Base-by-base conservation (phyloP, 2,888 invertebrate genomes). In the Drosophila mimica region DNA sequence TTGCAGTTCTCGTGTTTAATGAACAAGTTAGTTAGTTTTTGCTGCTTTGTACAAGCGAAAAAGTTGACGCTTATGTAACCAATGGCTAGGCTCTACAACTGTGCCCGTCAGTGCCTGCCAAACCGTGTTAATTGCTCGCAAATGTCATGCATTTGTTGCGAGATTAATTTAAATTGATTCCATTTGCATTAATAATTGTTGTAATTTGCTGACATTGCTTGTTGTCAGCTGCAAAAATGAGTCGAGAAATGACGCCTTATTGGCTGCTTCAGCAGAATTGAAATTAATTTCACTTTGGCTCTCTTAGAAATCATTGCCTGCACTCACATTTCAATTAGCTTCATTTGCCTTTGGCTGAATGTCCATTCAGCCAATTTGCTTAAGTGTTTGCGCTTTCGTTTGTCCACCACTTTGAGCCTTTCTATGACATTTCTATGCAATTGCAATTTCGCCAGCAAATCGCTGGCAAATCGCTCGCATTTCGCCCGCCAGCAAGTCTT, bases 1-100 rank as follows among this genome's bases (percentile, higher is more conserved):
- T 82, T 83, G 86, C 84, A 86, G 83, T 88, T 86, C 88, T 86
- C 86, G 81, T 81, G 83, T 77, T 86, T 81, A 86, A 74, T 70
- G 86, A 81, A 88, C 84, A 88, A 88, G 87, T 85, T 83, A 74
- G 71, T 83, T 83, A 53, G 46, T 54, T 60, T 33, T n/a, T 34
- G 38, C 34, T 51, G 70, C 49, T 66, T 60, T 62, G 28, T 46
- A 58, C 65, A 53, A 17, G n/a, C 46, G n/a, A 71, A 75, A 74
- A 68, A 53, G 62, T 60, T 67, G 60, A 62, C 34, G 68, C 72
- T 85, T 85, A 86, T 85, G 82, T 79, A 88, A 85, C 75, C 71
- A 74, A 74, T 62, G 34, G 56, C 30, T 30, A 17, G 17, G 40
- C 15, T 51, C 30, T 43, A 57, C 53, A 81, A 78, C 67, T 78